Evolutionary conservation across 2,797 vertebrate species (phyloP).

Genomic region (Furcifer pardalis): DNA sequence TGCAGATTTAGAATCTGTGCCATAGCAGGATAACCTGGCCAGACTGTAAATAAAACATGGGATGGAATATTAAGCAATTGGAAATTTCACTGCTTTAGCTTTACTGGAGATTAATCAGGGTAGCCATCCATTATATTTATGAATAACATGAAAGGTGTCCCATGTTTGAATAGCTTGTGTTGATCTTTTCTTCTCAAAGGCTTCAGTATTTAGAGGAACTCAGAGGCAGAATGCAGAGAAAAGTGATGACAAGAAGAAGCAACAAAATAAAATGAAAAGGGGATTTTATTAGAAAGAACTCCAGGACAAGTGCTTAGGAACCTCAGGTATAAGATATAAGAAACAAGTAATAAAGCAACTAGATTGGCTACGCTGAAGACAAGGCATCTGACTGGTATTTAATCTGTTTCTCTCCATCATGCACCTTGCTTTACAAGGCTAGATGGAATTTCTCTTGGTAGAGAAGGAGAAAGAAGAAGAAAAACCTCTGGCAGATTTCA

Average conservation of each 20-base stretch:
- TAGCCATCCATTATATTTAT: background rate
- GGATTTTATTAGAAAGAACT: background rate
- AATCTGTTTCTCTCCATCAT: background rate
- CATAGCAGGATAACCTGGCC: no score
- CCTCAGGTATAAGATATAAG: background rate
- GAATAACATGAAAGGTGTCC: background rate
- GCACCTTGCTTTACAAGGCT: background rate
- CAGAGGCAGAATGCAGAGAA: background rate
- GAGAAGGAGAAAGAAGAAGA: accelerated
- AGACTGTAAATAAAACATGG: no score
- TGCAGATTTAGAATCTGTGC: no score
- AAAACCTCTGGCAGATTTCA: slow-evolving; percentile 37
- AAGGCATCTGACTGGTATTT: background rate
- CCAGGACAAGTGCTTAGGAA: background rate
- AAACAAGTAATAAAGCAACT: background rate
- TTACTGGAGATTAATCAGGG: background rate
- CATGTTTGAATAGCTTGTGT: no score
- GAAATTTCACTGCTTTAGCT: background rate
- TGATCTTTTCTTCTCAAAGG: background rate
- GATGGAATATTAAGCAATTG: background rate
- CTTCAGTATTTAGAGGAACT: background rate
- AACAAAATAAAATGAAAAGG: background rate
- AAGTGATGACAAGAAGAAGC: background rate
- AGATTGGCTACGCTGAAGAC: background rate
- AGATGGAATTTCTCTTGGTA: background rate